Evolutionary conservation across 1,140 invertebrate genomes (phyloP).

Genomic region (Drosophila lacertosa): DNA sequence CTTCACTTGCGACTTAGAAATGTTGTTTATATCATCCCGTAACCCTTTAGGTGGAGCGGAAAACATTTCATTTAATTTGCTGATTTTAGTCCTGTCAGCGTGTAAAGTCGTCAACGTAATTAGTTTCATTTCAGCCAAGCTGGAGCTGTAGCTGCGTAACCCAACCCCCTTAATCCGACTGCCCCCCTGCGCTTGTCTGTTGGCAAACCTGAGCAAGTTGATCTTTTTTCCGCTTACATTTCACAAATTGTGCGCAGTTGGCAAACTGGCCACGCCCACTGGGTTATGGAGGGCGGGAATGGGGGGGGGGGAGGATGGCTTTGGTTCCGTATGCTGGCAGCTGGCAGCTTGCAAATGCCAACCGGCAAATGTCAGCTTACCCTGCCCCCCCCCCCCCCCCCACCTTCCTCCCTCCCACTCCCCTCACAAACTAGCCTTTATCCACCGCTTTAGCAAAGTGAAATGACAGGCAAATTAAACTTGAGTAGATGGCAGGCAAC

Average conservation of each 20-base stretch:
- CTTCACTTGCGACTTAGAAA: background rate
- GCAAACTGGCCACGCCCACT: constrained; percentile 15
- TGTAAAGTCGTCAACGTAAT: constrained; percentile 74
- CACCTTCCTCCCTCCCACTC: background rate
- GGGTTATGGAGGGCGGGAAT: constrained; percentile 5
- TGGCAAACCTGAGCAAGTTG: constrained; percentile 54
- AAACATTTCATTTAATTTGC: constrained; percentile 62
- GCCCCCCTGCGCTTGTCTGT: background rate
- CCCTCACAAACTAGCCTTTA: background rate
- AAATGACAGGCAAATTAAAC: constrained; percentile 81
- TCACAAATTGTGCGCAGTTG: constrained; percentile 70
- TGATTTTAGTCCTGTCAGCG: constrained; percentile 77
- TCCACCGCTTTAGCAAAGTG: constrained; percentile 23
- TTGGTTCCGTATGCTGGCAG: constrained; percentile 31
- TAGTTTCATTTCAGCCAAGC: constrained; percentile 63
- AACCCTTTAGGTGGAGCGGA: background rate
- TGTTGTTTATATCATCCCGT: background rate
- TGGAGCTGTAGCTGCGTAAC: constrained; percentile 23
- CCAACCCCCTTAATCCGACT: constrained; percentile 1
- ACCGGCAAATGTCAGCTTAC: constrained; percentile 69
- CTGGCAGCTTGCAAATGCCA: constrained; percentile 18
- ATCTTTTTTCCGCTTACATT: constrained; percentile 67
- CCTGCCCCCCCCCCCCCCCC: constrained; percentile 14
- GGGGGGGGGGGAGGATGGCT: too few species aligned
- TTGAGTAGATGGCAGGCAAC: constrained; percentile 66